Evolutionary conservation across 2,888 invertebrate genomes (phyloP).

Genomic region (Drosophila quinaria): DNA sequence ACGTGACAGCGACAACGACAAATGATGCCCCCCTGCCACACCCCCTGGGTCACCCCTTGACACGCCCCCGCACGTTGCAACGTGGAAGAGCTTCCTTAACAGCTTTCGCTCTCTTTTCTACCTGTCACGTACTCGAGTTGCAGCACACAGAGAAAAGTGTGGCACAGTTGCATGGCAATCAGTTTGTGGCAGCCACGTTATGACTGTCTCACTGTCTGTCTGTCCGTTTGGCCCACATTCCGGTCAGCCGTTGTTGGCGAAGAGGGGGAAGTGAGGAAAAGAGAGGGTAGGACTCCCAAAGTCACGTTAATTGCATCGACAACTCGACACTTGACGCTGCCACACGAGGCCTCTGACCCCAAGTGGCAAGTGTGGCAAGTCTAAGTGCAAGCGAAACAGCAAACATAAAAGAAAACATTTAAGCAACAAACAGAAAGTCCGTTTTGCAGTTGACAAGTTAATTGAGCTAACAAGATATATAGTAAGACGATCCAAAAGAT

Average conservation of each 20-base stretch:
- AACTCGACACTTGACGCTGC: conserved; percentile 56
- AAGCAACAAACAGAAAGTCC: background rate
- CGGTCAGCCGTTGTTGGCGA: background rate
- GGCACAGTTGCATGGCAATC: conserved; percentile 45
- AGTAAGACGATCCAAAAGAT: background rate
- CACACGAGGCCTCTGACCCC: conserved; percentile 46
- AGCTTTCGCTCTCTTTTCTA: conserved; percentile 57
- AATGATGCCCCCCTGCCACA: background rate
- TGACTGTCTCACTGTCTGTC: conserved; percentile 12
- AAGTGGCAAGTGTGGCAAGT: conserved; percentile 2
- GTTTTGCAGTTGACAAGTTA: conserved; percentile 1
- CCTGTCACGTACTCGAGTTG: conserved; percentile 46
- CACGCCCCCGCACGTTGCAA: conserved; percentile 30
- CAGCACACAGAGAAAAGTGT: background rate
- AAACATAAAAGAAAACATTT: background rate
- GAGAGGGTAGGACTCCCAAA: conserved; percentile 35
- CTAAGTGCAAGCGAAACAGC: background rate
- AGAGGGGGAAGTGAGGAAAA: background rate
- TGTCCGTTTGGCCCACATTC: conserved; percentile 22
- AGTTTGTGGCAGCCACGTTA: conserved; percentile 33
- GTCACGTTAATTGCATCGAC: conserved; percentile 77
- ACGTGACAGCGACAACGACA: conserved; percentile 61
- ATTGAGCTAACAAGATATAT: background rate
- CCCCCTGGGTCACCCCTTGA: background rate
- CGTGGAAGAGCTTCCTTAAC: conserved; percentile 50